Conservation (phyloP, 2,888 invertebrate species). For the Ashinkailepas kermadecensis region DNA sequence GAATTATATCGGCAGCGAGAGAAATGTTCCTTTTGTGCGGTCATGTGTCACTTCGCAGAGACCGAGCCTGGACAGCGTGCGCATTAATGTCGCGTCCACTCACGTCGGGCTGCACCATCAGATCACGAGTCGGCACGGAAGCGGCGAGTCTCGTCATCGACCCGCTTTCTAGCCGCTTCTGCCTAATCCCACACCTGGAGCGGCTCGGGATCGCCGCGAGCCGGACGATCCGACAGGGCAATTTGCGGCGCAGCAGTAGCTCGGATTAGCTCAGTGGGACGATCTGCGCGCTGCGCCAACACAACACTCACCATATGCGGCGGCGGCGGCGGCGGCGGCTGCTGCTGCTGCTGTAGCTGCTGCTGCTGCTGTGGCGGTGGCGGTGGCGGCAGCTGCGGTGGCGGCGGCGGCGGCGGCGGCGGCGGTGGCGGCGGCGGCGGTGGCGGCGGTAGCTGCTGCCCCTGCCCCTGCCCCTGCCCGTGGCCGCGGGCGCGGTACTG, state of each 20-base stretch:
- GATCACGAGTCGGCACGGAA: no score
- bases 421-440: not conserved
- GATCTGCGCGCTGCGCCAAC: not conserved
- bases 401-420: not conserved
- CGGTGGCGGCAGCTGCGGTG: not conserved
- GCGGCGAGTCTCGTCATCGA: not conserved
- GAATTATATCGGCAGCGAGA: no score
- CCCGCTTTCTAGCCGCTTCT: not conserved
- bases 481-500: slow-evolving; percentile 9
- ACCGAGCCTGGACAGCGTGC: no score
- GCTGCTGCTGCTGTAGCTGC: not conserved
- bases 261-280: not conserved
- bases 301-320: not conserved
- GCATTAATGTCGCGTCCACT: no score
- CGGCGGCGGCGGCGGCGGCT: not conserved
- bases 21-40: no score
- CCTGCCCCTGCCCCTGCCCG: not conserved
- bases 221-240: no score
- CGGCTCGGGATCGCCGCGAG: not conserved
- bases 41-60: no score
- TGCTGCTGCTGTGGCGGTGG: not conserved
- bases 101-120: no score
- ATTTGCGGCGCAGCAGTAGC: no score
- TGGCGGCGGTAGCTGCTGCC: slow-evolving; percentile 5
- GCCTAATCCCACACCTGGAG: not conserved